Conservation (phyloP, 2,888 invertebrate genomes). For the Idaea dimidiata region DNA sequence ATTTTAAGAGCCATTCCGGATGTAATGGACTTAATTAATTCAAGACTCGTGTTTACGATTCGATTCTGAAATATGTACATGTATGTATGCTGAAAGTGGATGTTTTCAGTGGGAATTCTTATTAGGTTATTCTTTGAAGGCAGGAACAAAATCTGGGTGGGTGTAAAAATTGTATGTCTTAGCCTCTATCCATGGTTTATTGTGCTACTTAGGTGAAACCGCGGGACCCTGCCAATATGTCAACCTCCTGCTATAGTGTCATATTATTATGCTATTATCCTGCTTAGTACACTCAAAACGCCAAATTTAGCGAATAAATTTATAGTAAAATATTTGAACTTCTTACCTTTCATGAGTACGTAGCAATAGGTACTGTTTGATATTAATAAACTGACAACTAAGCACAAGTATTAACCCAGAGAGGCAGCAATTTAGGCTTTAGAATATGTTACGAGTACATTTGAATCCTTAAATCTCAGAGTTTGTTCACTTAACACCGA, state of each 20-base stretch:
- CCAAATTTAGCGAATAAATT: too few relatives aligned
- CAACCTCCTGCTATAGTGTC: too few relatives aligned
- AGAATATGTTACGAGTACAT: neutral
- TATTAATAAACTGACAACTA: neutral
- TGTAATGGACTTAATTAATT: slow-evolving; percentile 1
- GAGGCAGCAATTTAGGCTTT: neutral
- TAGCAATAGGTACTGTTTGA: neutral
- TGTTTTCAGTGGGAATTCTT: neutral
- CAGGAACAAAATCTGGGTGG: neutral
- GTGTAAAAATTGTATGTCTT: neutral
- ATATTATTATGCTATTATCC: too few relatives aligned
- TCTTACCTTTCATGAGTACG: too few relatives aligned
- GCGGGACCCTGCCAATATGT: too few relatives aligned
- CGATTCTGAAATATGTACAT: neutral
- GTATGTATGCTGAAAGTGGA: neutral
- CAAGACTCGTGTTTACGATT: neutral
- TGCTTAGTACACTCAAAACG: too few relatives aligned
- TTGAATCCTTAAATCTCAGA: neutral
- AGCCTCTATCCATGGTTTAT: neutral
- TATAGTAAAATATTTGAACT: too few relatives aligned
- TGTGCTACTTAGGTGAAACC: too few relatives aligned
- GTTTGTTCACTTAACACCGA: neutral
- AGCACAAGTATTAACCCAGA: neutral
- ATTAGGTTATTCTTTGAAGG: neutral
- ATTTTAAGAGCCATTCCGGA: neutral